Evolutionary conservation across 2,113 vertebrate genomes (phyloP), one percentile per base, ranked within the genome.

Genomic region (Corythornis madagascariensis): DNA sequence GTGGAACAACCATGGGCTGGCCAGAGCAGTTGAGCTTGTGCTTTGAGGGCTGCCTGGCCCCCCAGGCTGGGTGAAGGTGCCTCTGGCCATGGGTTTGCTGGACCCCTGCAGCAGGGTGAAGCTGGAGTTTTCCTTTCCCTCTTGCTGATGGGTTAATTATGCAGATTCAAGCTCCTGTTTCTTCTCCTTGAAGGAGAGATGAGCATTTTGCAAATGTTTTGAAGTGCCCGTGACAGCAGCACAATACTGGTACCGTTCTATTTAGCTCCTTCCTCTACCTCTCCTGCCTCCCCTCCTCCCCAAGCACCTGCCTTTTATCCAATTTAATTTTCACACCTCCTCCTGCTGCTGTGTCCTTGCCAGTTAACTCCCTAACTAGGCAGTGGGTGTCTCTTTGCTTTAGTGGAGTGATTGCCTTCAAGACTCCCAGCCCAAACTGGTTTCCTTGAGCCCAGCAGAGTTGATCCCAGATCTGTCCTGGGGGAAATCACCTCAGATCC

Each of bases 271-370:
- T n/a, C 38, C 33, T 69, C 72, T 86, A 74, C 78, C 83, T 81
- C 90, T 92, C 56, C 70, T 52, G 22, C 43, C 40, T 43, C 83
- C 71, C 1, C 67, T 90, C 83, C 91, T 89, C 84, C 80, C 86
- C 1, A 38, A 88, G 71, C 82, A 91, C 88, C 93, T 90, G 92
- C 87, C 92, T 96, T 95, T 93, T 88, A 92, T 94, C 93, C 93
- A 95, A 92, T 94, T 95, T 94, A 77, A 96, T 97, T 96, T 96
- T 96, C 94, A 96, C 94, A 89, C 91, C 87, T 93, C 93, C 80
- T 89, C 73, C 82, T 82, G 50, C 59, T 15, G 13, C 86, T 95
- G 70, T 50, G 7, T 92, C 95, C 83, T 18, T 81, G 35, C 93
- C 63, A 26, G 90, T 86, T 83, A 13, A 47, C 83, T 87, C 70